Percentiles rank a stretch among this genome's conserved stretches.
phyloP scores from a whole-genome alignment of 2,888 invertebrate genomes.

The Dryadula phaetusa region DNA sequence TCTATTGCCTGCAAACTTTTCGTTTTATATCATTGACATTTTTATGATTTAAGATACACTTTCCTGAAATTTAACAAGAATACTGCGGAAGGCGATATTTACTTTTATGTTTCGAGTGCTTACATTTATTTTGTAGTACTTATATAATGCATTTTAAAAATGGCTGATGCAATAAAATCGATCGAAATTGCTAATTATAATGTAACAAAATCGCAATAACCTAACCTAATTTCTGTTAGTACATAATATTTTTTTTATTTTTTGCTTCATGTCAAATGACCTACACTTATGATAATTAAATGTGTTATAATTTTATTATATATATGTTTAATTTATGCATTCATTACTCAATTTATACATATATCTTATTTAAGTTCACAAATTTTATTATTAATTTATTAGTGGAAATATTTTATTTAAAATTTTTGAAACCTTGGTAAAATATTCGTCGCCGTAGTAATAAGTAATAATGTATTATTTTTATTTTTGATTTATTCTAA shows the following conservation, averaged over 20 bases:
- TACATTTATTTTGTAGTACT: constrained; percentile 15
- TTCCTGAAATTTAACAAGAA: neutral
- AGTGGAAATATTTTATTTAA: constrained; percentile 1
- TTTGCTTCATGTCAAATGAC: constrained; percentile 10
- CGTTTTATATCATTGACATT: too few species aligned
- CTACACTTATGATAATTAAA: constrained; percentile 18
- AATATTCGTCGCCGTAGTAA: neutral
- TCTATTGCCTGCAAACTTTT: too few species aligned
- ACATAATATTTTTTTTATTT: constrained; percentile 32
- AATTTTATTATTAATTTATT: neutral
- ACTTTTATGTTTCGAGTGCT: neutral
- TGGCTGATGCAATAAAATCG: constrained; percentile 32
- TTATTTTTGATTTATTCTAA: neutral
- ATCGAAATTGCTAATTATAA: constrained; percentile 34
- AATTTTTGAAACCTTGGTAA: neutral
- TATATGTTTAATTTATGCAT: constrained; percentile 5
- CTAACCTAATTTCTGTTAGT: constrained; percentile 30
- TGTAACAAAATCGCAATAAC: constrained; percentile 32
- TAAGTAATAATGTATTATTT: neutral
- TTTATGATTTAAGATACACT: neutral
- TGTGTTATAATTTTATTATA: neutral
- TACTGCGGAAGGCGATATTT: neutral
- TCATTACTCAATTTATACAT: constrained; percentile 10
- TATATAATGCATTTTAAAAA: constrained; percentile 36
- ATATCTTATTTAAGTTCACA: neutral